These are phyloP conservation scores for Rhodophaea formosa DNA, from an alignment of 2,888 invertebrate genomes.

Conservation along the genomic window DNA sequence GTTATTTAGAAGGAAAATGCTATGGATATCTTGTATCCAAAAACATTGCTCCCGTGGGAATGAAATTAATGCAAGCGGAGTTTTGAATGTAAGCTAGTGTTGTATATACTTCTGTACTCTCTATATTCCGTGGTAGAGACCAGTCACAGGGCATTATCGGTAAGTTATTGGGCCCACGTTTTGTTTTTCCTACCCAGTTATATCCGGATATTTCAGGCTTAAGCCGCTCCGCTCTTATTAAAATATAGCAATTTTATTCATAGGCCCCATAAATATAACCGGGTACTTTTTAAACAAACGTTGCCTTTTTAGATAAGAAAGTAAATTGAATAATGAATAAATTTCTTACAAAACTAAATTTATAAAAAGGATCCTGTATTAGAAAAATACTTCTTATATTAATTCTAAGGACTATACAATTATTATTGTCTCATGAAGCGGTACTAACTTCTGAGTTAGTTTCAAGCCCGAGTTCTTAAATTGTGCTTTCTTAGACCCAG, in stretches of 20 bases:
- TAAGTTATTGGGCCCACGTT: constrained; percentile 47
- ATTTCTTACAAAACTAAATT: neutral
- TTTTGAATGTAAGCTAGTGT: no score
- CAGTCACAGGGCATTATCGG: constrained; percentile 46
- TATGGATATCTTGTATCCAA: no score
- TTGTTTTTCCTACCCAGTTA: constrained; percentile 39
- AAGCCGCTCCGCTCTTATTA: constrained; percentile 16
- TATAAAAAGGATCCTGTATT: no score
- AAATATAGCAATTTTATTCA: constrained; percentile 15
- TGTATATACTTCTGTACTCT: neutral
- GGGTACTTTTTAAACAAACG: constrained; percentile 3
- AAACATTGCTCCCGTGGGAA: no score
- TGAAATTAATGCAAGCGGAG: no score
- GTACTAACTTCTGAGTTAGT: no score
- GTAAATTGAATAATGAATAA: neutral
- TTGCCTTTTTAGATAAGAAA: neutral
- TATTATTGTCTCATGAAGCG: no score
- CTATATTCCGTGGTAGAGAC: neutral
- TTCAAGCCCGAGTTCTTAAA: no score
- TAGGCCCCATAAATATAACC: constrained; percentile 1
- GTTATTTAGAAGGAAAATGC: no score
- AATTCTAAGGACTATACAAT: no score
- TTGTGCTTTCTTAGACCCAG: no score
- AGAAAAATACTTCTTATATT: no score
- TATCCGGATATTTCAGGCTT: constrained; percentile 24